Evolutionary conservation across 2,113 vertebrate species (phyloP).

Genomic region (Osmerus eperlanus): DNA sequence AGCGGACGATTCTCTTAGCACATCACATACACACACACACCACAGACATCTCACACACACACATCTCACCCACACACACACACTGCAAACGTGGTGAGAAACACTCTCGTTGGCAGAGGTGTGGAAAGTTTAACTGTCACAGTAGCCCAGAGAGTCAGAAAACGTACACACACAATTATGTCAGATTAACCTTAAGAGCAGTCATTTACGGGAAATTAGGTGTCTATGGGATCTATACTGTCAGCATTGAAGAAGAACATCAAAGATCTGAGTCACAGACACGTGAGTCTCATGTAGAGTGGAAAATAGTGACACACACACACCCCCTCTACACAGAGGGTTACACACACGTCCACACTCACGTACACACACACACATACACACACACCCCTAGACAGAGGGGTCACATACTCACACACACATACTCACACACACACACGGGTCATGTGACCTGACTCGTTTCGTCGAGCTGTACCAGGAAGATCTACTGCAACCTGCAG

Average conservation of each 20-base stretch:
- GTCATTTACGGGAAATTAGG: not conserved
- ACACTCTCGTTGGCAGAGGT: conserved; percentile 34
- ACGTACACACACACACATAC: not conserved
- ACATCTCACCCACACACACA: conserved; percentile 31
- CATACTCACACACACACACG: not conserved
- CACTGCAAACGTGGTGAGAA: conserved; percentile 52
- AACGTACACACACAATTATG: conserved; percentile 4
- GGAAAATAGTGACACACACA: not conserved
- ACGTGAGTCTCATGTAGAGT: no score
- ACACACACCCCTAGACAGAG: no score
- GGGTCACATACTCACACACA: not conserved
- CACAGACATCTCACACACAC: not conserved
- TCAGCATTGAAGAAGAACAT: not conserved
- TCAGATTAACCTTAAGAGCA: not conserved
- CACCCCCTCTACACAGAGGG: conserved; percentile 18
- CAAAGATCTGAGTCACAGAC: not conserved
- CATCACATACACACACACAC: conserved; percentile 26
- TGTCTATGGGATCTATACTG: not conserved
- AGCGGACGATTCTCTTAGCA: conserved; percentile 26
- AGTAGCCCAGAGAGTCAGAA: not conserved
- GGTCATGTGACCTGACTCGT: conserved; percentile 19
- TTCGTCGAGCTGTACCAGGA: conserved; percentile 1
- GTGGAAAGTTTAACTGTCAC: conserved; percentile 50
- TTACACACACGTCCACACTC: conserved; percentile 7
- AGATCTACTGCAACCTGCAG: conserved; percentile 7